These are phyloP conservation scores for Manis javanica DNA, from an alignment of 2,797 vertebrate species.

Conservation along the genomic window DNA sequence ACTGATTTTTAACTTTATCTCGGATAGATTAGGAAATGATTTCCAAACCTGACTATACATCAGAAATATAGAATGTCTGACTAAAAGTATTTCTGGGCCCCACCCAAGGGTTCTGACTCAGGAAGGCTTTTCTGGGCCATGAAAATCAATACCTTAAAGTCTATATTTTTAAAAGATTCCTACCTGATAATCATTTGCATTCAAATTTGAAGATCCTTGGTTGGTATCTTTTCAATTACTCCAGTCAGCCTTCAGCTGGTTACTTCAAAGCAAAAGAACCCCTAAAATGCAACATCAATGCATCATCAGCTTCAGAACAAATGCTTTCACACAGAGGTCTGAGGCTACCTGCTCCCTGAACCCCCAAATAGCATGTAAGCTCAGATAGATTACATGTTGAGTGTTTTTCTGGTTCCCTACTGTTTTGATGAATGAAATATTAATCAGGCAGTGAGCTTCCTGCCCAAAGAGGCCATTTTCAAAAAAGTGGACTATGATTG, in stretches of 20 bases:
- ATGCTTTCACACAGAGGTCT: not conserved
- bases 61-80: not conserved
- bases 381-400: not conserved
- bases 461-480: not conserved
- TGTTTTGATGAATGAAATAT: not conserved
- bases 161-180: not conserved
- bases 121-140: not conserved
- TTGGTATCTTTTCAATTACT: not conserved
- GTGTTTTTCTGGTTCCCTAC: not conserved
- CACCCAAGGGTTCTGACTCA: not conserved
- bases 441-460: not conserved
- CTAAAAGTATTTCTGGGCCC: not conserved
- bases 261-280: not conserved
- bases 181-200: not conserved
- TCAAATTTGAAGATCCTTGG: not conserved
- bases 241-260: not conserved
- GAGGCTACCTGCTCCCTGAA: not conserved
- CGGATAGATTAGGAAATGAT: not conserved
- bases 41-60: not conserved
- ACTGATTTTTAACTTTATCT: not conserved
- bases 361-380: not conserved
- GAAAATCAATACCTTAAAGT: not conserved
- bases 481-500: not conserved
- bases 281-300: not conserved
- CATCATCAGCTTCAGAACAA: not conserved